Conservation (phyloP, 2,888 invertebrate species). For the Lycocerus yunnanus region DNA sequence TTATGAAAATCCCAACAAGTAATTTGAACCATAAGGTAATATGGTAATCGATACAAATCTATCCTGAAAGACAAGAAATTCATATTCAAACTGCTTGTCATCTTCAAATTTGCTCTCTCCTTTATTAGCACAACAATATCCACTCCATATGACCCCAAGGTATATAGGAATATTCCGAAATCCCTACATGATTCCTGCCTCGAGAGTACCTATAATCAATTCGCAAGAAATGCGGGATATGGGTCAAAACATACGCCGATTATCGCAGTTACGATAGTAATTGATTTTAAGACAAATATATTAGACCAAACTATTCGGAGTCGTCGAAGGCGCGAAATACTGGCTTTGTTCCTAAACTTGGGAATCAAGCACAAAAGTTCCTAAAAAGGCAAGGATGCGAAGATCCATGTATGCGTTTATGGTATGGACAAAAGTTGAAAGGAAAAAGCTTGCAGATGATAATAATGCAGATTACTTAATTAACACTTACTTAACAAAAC, state of each 20-base stretch:
- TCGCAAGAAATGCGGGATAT: constrained; percentile 48
- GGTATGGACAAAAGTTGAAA: constrained; percentile 98
- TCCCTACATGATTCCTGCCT: constrained; percentile 48
- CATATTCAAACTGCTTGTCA: constrained; percentile 52
- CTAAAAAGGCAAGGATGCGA: constrained; percentile 89
- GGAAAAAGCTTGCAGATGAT: constrained; percentile 94
- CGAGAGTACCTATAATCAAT: constrained; percentile 52
- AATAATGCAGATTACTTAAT: constrained; percentile 97
- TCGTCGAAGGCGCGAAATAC: constrained; percentile 61
- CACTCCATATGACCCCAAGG: constrained; percentile 52
- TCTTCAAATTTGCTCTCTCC: constrained; percentile 55
- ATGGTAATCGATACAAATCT: constrained; percentile 55
- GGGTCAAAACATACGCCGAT: constrained; percentile 45
- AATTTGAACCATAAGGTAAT: no score
- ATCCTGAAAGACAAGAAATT: constrained; percentile 53
- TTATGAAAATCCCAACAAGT: no score
- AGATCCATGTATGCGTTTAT: constrained; percentile 98
- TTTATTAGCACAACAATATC: constrained; percentile 49
- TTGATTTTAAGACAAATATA: constrained; percentile 44
- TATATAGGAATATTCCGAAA: constrained; percentile 61
- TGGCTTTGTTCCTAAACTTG: constrained; percentile 67
- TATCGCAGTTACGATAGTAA: constrained; percentile 50
- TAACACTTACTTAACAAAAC: constrained; percentile 65
- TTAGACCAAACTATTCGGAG: constrained; percentile 49
- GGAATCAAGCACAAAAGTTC: constrained; percentile 64